These are phyloP conservation scores for Oreochromis grahami DNA, from an alignment of 2,797 vertebrate genomes.

Conservation along the genomic window DNA sequence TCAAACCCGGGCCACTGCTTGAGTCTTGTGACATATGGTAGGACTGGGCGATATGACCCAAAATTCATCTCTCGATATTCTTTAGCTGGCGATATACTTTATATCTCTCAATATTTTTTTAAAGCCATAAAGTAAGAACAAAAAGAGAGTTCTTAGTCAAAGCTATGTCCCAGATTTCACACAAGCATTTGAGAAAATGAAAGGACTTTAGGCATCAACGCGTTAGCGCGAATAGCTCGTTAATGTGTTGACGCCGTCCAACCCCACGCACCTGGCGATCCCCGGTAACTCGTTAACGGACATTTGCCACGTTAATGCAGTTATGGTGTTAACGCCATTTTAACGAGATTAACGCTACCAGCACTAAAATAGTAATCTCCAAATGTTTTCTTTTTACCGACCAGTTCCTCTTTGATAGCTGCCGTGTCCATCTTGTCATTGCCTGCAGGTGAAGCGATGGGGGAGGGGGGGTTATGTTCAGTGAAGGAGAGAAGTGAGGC, in stretches of 20 bases:
- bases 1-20: not conserved
- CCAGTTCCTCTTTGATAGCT: not conserved
- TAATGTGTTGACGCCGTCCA: no score
- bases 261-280: no score
- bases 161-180: not conserved
- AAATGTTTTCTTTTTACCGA: not conserved
- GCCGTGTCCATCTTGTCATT: not conserved
- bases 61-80: not conserved
- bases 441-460: not conserved
- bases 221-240: no score
- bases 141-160: not conserved
- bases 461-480: not conserved
- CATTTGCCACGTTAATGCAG: not conserved
- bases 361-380: not conserved
- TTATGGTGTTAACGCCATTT: not conserved
- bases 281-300: not conserved
- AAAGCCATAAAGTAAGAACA: not conserved
- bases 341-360: not conserved
- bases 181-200: not conserved
- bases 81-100: not conserved
- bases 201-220: no score
- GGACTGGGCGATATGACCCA: not conserved
- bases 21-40: not conserved
- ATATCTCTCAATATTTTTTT: not conserved
- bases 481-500: not conserved